Conservation (phyloP, 2,888 invertebrate genomes). For the Clivina fossor region DNA sequence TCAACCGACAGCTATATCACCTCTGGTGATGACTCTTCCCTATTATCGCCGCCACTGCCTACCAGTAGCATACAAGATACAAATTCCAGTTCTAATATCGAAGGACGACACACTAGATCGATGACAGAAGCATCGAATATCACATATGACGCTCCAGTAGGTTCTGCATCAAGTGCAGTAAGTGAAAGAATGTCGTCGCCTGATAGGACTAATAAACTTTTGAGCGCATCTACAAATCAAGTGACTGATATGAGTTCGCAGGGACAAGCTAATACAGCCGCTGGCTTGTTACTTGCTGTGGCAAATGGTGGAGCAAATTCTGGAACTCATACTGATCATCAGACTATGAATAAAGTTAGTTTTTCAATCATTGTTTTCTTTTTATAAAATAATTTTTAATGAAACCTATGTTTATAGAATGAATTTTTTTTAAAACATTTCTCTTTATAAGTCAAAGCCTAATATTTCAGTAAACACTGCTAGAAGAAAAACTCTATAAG, state of each 20-base stretch:
- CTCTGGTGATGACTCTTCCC: slow-evolving; percentile 67
- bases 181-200: not conserved
- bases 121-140: not conserved
- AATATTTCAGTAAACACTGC: too few relatives aligned
- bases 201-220: not conserved
- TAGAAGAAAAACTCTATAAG: not conserved
- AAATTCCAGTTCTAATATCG: not conserved
- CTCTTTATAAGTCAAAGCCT: too few relatives aligned
- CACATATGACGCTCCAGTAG: too few relatives aligned
- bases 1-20: slow-evolving; percentile 76
- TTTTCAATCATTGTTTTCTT: too few relatives aligned
- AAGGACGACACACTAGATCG: not conserved
- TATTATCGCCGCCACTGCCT: slow-evolving; percentile 20
- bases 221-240: slow-evolving; percentile 11
- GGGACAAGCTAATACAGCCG: slow-evolving; percentile 54
- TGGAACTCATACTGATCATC: too few relatives aligned
- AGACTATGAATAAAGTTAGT: too few relatives aligned
- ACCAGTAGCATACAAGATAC: not conserved
- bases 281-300: slow-evolving; percentile 61
- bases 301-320: slow-evolving; percentile 52
- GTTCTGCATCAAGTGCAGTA: not conserved
- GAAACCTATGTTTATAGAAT: too few relatives aligned
- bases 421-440: too few relatives aligned
- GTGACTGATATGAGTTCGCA: slow-evolving; percentile 37
- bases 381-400: too few relatives aligned